Evolutionary conservation across 2,113 vertebrate species (phyloP).

Genomic region (Raja brachyura): DNA sequence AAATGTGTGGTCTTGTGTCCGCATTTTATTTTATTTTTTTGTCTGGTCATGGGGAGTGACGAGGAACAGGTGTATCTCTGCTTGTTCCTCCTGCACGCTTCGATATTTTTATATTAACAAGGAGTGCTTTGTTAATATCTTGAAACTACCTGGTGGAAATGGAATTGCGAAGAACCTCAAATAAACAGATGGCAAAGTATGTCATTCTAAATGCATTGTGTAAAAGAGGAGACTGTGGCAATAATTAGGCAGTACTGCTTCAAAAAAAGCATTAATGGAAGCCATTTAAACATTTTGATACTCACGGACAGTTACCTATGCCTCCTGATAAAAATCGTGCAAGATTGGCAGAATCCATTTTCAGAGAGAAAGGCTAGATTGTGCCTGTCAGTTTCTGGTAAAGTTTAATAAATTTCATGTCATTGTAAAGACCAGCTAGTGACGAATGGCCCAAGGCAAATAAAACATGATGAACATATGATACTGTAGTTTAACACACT

Average conservation of each 20-base stretch:
- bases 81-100: too few species aligned
- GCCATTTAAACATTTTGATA: conserved; percentile 44
- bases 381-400: conserved; percentile 48
- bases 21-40: too few species aligned
- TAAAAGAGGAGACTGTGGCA: conserved; percentile 44
- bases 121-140: not conserved
- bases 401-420: conserved; percentile 59
- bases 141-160: not conserved
- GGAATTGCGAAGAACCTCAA: not conserved
- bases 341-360: conserved; percentile 50
- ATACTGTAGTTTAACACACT: conserved; percentile 44
- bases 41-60: too few species aligned
- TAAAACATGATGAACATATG: conserved; percentile 48
- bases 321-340: conserved; percentile 39
- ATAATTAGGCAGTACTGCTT: conserved; percentile 40
- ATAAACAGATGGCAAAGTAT: conserved; percentile 44
- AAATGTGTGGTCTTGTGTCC: too few species aligned
- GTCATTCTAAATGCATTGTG: conserved; percentile 41
- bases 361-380: conserved; percentile 45
- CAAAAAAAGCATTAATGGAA: conserved; percentile 38
- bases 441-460: conserved; percentile 49
- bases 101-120: not conserved
- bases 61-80: too few species aligned
- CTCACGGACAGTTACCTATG: conserved; percentile 28
- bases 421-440: conserved; percentile 53